Evolutionary conservation across 2,113 vertebrate species (phyloP).

Genomic region (Hystrix brachyura): DNA sequence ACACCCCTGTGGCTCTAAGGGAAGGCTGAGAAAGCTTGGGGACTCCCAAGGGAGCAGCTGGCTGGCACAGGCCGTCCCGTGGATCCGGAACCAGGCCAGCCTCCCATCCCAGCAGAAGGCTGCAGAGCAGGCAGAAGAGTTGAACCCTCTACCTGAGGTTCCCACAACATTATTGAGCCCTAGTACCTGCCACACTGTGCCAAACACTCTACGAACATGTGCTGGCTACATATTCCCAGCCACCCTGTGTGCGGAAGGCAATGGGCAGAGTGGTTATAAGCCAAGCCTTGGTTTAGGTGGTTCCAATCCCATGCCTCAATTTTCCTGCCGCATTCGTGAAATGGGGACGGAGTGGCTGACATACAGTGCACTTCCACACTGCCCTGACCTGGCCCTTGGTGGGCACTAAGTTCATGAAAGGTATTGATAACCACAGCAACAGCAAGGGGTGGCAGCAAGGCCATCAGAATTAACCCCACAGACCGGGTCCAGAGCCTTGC

Average conservation of each 20-base stretch:
- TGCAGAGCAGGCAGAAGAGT: neutral
- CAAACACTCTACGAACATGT: neutral
- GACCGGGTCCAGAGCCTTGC: neutral
- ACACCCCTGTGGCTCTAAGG: slow-evolving; percentile 53
- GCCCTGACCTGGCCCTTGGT: neutral
- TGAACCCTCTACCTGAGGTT: neutral
- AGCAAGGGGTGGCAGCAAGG: neutral
- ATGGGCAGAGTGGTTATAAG: neutral
- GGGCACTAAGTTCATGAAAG: neutral
- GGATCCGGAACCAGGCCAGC: slow-evolving; percentile 34
- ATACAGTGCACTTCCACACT: neutral
- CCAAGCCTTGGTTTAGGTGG: neutral
- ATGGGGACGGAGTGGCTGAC: neutral
- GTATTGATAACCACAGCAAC: neutral
- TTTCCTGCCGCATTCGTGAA: slow-evolving; percentile 32
- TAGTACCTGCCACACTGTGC: neutral
- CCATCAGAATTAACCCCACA: neutral
- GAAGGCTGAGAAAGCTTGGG: slow-evolving; percentile 28
- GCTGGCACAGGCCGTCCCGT: neutral
- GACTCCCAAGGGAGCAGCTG: neutral
- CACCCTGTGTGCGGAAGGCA: neutral
- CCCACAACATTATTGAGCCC: neutral
- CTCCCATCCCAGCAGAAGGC: neutral
- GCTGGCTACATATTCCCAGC: neutral
- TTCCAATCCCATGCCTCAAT: neutral